Conservation (phyloP, 2,113 vertebrate genomes). For the Xiphophorus couchianus region DNA sequence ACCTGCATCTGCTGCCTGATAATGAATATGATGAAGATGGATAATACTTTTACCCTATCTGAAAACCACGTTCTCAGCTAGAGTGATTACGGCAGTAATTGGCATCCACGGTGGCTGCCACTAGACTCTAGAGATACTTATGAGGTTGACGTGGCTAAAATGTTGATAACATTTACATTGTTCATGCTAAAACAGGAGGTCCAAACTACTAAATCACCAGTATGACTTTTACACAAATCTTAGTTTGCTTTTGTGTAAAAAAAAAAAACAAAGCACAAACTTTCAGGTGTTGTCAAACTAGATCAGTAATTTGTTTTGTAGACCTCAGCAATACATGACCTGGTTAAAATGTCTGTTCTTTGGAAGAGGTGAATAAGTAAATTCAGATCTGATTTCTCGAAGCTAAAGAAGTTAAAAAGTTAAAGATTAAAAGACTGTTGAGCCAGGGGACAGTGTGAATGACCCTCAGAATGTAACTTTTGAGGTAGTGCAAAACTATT, state of each 20-base stretch:
- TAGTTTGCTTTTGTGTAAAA: not conserved
- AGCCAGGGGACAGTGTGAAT: not conserved
- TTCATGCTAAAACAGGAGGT: slow-evolving; percentile 34
- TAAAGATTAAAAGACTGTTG: not conserved
- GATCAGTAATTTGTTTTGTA: not conserved
- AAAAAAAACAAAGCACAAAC: not conserved
- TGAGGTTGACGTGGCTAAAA: slow-evolving; percentile 41
- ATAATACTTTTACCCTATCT: slow-evolving; percentile 67
- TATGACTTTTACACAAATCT: not conserved
- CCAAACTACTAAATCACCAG: slow-evolving; percentile 36
- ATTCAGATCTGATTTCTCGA: not conserved
- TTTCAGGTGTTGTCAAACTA: not conserved
- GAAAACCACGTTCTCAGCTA: slow-evolving; percentile 55
- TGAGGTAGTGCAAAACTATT: not conserved
- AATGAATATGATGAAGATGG: slow-evolving; percentile 80
- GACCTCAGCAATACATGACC: not conserved
- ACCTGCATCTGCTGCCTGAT: slow-evolving; percentile 73
- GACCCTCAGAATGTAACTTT: not conserved
- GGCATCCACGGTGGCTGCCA: slow-evolving; percentile 56
- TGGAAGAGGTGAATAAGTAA: not conserved
- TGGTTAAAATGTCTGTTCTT: not conserved
- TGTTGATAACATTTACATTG: slow-evolving; percentile 58
- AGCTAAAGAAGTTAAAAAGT: no score
- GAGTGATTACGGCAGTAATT: slow-evolving; percentile 71
- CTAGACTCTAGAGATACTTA: slow-evolving; percentile 51